These are phyloP conservation scores for Atherinomorus stipes DNA, from an alignment of 2,113 vertebrate species.

Conservation along the genomic window DNA sequence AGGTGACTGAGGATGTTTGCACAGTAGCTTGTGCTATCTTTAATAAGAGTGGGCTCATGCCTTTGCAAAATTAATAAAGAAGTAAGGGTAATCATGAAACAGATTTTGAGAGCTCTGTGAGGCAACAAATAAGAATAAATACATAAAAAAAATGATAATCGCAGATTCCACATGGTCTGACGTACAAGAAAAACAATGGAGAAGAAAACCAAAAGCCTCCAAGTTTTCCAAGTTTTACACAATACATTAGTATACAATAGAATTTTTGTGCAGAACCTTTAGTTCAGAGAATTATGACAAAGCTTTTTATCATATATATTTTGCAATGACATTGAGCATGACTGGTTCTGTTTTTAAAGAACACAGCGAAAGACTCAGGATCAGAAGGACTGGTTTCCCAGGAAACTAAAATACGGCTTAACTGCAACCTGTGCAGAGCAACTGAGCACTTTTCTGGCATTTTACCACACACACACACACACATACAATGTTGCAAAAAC, in stretches of 20 bases:
- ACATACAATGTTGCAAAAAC: too few relatives aligned
- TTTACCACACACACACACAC: constrained; percentile 21
- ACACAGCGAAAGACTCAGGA: constrained; percentile 5
- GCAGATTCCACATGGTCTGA: too few relatives aligned
- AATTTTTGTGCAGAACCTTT: too few relatives aligned
- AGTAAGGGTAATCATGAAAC: too few relatives aligned
- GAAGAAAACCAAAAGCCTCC: neutral
- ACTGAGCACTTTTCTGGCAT: constrained; percentile 32
- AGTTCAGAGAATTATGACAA: neutral
- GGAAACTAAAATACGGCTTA: constrained; percentile 37
- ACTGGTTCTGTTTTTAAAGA: constrained; percentile 8
- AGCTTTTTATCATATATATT: neutral
- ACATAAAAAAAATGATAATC: too few relatives aligned
- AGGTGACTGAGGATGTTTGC: too few relatives aligned
- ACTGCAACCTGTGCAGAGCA: constrained; percentile 8
- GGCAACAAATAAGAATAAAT: too few relatives aligned
- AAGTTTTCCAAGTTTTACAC: neutral
- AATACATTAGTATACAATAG: neutral
- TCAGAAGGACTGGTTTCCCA: constrained; percentile 43
- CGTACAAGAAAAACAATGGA: neutral
- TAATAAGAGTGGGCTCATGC: too few relatives aligned
- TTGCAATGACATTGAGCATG: neutral
- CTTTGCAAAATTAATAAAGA: too few relatives aligned
- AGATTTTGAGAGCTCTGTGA: too few relatives aligned
- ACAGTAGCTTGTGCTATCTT: too few relatives aligned